Base-by-base conservation (phyloP, 1,140 invertebrate genomes). In the Acarapis woodi region DNA sequence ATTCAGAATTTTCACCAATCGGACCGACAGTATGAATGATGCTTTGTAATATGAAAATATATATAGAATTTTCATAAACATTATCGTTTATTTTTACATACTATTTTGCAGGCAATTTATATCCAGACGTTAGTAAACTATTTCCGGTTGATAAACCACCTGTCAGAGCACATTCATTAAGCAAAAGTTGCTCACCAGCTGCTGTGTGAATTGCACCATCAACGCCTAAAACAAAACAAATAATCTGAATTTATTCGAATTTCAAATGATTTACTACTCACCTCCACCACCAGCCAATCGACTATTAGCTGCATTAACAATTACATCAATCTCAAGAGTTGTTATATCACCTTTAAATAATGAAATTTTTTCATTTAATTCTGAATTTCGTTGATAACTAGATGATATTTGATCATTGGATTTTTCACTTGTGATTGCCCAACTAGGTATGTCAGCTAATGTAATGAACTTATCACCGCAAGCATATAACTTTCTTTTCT, bases 231-330 rank as follows among this genome's bases (percentile, higher is more conserved):
- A 12, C 34, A n/a, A 16, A 2, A 3, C 12, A 2, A 3, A 14
- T 12, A 2, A 4, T 12, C 26, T 28, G 26, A 4, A 28, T 28
- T 4, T 12, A 2, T 2, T 12, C 10, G 10, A 2, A 28, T 2
- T 3, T 10, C 12, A 31, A 42, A 22, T 12, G 26, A 26, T 22
- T 20, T 20, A 10, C 36, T 19, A 40, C 58, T 58, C 59, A 60
- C 80, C 80, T 23, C 76, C 77, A 21, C 80, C 79, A 28, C 74
- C 77, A 15, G 65, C 51, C 21, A 90, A 56, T 10, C 52, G 53
- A 4, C 62, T 64, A 57, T 90, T 88, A 2, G 82, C 80, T 33
- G 80, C 82, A 65, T 88, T 90, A 0, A 82, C 77, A 49, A 90
- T 82, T 3, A 67, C 74, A 63, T 85, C 79, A 39, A 85, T 65